Conservation (phyloP, 2,888 invertebrate species). For the Melinopterus prodromus region DNA sequence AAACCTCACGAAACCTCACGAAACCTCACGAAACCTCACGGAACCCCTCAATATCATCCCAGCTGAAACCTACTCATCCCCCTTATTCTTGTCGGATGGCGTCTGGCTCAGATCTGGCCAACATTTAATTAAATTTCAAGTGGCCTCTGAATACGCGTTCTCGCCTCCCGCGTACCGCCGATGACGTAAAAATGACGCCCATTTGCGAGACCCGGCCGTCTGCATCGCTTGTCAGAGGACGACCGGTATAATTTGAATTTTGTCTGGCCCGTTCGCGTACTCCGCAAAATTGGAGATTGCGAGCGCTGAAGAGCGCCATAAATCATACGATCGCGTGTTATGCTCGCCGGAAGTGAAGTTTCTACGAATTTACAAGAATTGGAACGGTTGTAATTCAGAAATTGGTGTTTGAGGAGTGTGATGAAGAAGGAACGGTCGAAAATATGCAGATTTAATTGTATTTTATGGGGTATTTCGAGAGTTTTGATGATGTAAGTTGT, state of each 20-base stretch:
- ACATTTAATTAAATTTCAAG: constrained; percentile 4
- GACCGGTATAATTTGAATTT: neutral
- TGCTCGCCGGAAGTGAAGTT: neutral
- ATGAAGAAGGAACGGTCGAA: too few relatives aligned
- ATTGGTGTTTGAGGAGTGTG: too few relatives aligned
- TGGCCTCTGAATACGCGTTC: neutral
- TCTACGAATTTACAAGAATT: neutral
- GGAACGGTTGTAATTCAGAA: neutral
- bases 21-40: neutral
- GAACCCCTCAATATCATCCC: neutral
- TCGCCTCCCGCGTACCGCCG: neutral
- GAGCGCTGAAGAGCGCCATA: neutral
- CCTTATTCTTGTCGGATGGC: neutral
- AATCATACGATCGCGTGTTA: neutral
- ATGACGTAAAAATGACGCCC: neutral
- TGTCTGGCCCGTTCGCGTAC: neutral
- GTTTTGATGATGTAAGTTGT: too few relatives aligned
- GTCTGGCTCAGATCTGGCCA: neutral
- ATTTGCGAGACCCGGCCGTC: neutral
- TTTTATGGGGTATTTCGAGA: too few relatives aligned
- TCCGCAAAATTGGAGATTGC: neutral
- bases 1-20: neutral
- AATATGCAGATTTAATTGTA: too few relatives aligned
- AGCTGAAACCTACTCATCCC: neutral
- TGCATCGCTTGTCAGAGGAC: neutral